phyloP scores from a whole-genome alignment of 2,888 invertebrate species.

The Cantharis rustica region DNA sequence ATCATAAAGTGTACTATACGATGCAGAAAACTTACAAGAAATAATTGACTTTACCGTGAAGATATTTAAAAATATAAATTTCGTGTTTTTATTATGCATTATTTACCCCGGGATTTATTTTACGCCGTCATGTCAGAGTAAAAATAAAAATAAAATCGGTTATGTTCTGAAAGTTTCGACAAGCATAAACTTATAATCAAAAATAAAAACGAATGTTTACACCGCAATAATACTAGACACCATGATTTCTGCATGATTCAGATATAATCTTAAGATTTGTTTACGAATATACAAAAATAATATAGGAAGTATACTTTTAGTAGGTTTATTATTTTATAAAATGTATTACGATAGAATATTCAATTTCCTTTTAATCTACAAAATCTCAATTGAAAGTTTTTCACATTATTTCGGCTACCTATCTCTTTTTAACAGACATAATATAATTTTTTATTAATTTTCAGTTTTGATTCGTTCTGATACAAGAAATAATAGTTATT shows the following conservation, averaged over 20 bases:
- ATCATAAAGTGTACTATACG: not conserved
- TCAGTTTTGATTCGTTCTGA: not conserved
- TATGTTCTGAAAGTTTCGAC: not conserved
- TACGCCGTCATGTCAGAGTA: not conserved
- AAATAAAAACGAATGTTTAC: not conserved
- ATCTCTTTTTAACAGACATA: not conserved
- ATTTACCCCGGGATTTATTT: not conserved
- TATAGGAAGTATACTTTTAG: not conserved
- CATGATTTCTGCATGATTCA: not conserved
- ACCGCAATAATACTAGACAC: not conserved
- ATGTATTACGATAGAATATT: not conserved
- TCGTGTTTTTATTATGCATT: not conserved
- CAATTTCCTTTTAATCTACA: not conserved
- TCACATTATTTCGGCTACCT: not conserved
- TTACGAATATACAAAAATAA: not conserved
- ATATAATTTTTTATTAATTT: not conserved
- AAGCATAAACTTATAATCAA: not conserved
- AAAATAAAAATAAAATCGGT: not conserved
- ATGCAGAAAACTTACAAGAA: not conserved
- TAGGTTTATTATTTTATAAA: not conserved
- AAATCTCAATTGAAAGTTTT: not conserved
- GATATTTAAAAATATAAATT: not conserved
- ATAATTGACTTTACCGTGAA: not conserved
- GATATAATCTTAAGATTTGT: not conserved
- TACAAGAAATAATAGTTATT: not conserved